Conservation (phyloP, 2,888 invertebrate species). For the Mylabris sibirica region DNA sequence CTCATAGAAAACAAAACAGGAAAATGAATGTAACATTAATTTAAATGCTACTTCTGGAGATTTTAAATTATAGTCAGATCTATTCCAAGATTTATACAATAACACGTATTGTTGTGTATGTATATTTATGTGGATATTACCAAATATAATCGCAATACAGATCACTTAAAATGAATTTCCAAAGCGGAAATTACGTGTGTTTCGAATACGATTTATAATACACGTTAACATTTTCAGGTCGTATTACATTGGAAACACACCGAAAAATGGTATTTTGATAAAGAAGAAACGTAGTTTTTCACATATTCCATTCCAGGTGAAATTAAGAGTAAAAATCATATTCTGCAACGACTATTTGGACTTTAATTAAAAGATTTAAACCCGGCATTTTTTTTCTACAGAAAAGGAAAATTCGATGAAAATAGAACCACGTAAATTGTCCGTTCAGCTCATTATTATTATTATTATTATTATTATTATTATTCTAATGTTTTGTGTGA, state of each 20-base stretch:
- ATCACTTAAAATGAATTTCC: slow-evolving; percentile 2
- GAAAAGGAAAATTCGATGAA: too few species aligned
- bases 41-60: background rate
- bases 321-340: background rate
- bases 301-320: background rate
- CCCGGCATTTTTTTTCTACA: too few species aligned
- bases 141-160: slow-evolving; percentile 3
- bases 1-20: background rate
- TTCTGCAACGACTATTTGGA: background rate
- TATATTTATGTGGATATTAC: background rate
- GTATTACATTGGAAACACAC: background rate
- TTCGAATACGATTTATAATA: background rate
- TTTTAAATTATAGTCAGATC: background rate
- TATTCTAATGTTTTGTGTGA: too few species aligned
- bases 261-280: background rate
- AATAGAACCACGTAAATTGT: too few species aligned
- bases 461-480: too few species aligned
- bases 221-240: background rate
- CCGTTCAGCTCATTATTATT: too few species aligned
- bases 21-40: background rate
- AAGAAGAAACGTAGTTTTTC: background rate
- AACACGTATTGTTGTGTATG: background rate
- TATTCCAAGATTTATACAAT: background rate
- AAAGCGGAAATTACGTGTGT: slow-evolving; percentile 8
- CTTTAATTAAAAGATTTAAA: background rate